Evolutionary conservation across 2,113 vertebrate species (phyloP), one percentile per base, ranked within the genome.

Genomic region (Limnothrissa miodon): DNA sequence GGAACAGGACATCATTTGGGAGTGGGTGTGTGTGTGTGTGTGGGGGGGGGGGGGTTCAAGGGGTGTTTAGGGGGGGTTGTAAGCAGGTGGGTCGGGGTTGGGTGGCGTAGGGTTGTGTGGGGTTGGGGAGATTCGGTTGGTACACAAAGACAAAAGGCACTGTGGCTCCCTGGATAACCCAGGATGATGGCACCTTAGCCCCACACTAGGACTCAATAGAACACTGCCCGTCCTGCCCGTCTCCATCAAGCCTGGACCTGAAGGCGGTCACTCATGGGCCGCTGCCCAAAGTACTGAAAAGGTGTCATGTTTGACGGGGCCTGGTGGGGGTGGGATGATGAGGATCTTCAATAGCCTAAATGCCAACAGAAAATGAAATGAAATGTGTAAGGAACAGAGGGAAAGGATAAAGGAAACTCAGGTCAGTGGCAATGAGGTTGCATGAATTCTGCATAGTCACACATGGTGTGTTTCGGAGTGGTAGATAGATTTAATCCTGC

Each of bases 61-160:
- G 66, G 66, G 62, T 23, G 17, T 4, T 13, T 33, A 29, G 59
- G n/a, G n/a, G n/a, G n/a, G n/a, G n/a, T n/a, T n/a, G n/a, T 25
- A 25, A 25, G 56, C 56, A 10, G 59, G 59, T 66, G n/a, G n/a
- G n/a, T 66, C 2, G 59, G 25, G 59, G 59, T n/a, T n/a, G n/a
- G n/a, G n/a, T n/a, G n/a, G n/a, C n/a, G n/a, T n/a, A n/a, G n/a
- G n/a, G n/a, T n/a, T n/a, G n/a, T n/a, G n/a, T n/a, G n/a, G 59
- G 23, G 4, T 5, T 4, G 21, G 56, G 25, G 59, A 11, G 59
- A 5, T 29, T 25, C 9, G 23, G 9, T 15, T 70, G 33, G 1
- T 39, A 91, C 88, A 93, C 83, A 79, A 92, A 90, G 91, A 92
- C 93, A 95, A 91, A 95, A 95, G 94, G 93, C 94, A 95, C 94